Base-by-base conservation (phyloP, 2,888 invertebrate genomes). In the Polyommatus icarus region DNA sequence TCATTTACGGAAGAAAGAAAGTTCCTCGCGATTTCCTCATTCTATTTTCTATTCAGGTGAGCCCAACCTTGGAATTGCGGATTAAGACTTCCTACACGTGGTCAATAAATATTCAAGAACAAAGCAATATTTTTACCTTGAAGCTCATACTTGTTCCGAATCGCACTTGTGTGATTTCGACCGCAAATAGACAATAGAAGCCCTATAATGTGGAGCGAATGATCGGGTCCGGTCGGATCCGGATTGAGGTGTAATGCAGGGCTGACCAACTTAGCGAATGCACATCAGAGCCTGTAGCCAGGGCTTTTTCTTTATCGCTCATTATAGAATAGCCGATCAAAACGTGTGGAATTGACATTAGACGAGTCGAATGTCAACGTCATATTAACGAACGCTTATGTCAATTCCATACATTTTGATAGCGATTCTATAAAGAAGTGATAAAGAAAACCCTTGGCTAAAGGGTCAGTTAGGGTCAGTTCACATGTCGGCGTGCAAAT, bases 131-230 rank as follows among this genome's bases (percentile, higher is more conserved):
- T 24, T 71, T 18, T 20, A 72, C 72, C 72, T 72, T 72, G 72
- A 40, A 72, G 75, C 18, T 75, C 50, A 75, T 29, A 20, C 72
- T 71, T 40, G 46, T 50, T 73, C 24, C 50, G 18, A 18, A 15
- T 29, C 24, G 75, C 75, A 75, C 75, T 75, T 75, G 75, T 75
- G 50, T 54, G 75, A 20, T 75, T 75, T 54, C 75, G 75, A 75
- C 50, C 75, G 46, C 50, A 75, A 75, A 75, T 75, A 75, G 46
- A 50, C 20, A 73, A 50, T 75, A 50, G 75, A 75, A 75, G 75
- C 75, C 75, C 18, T 75, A 75, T 32, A 18, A 61, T 61, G 61
- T 32, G 67, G 29, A 67, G 67, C 67, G 29, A 67, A 67, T 67
- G 67, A 67, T 61, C 24, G 61, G 61, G 61, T 29, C 67, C 67